Base-by-base conservation (phyloP, 2,797 vertebrate species). In the Hafferia zeledoni region DNA sequence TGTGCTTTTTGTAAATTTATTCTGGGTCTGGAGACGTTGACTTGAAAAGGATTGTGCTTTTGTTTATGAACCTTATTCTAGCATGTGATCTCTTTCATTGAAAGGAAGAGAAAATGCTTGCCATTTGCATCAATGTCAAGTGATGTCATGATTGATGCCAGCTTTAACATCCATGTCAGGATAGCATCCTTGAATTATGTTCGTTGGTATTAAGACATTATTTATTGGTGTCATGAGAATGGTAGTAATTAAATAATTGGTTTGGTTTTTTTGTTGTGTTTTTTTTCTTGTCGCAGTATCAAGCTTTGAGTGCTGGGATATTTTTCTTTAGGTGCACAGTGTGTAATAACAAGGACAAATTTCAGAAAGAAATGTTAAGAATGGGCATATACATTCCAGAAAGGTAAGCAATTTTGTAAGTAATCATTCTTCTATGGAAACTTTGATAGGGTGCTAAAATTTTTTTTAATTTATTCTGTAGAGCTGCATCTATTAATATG, bases 341-440 rank as follows among this genome's bases (percentile, higher is more conserved):
- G 31, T 99, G 99, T 89, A 99, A 98, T 97, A 99, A 99, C 97
- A 99, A 98, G 95, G 99, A 99, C 12, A 96, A 96, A 93, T 99
- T 99, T 98, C 99, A 99, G 97, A 95, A 98, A 88, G 99, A 99
- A 98, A 99, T 99, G 99, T 97, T 99, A 86, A 97, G 98, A 94
- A 99, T 99, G 99, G 99, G 99, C 59, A 99, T 99, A 89, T 97
- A 98, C 97, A 99, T 99, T 98, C 99, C 99, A 87, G 99, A 99
- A 98, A 99, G 98, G 99, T 99, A 92, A 97, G 97, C 96, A 91
- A 61, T 30, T 83, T 95, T 80, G 24, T 43, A 71, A 81, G 44
- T 80, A 76, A 87, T 91, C 13, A 5, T 3, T 79, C 17, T 83
- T 93, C 53, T 92, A 47, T 72, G 31, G 79, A 86, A 76, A 79